Base-by-base conservation (phyloP, 2,888 invertebrate species). In the Tryphoninae sp. region DNA sequence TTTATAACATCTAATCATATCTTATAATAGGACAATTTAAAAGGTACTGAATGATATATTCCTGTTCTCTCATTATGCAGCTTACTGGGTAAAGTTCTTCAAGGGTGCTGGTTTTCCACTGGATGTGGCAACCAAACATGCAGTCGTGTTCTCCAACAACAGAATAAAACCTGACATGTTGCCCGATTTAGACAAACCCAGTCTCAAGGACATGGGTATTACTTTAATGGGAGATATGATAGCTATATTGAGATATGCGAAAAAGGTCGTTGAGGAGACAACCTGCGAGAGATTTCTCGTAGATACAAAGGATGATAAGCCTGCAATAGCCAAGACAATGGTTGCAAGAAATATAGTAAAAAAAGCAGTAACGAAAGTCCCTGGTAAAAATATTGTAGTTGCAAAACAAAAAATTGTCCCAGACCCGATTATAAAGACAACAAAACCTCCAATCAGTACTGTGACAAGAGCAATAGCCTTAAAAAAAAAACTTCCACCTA, bases 171-270 rank as follows among this genome's bases (percentile, higher is more conserved):
- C 94, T 84, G 96, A 97, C 86, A 98, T 98, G 98, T 91, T 98
- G 72, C 92, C 96, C 83, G 98, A 98, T 86, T 93, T 98, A 13
- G 97, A 96, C 86, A 97, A 97, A 88, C 97, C 98, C 86, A 96
- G 97, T 89, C 92, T 98, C 1, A 94, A 95, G 75, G 97, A 97
- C 86, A 97, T 98, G 97, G 97, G 97, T 0, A 96, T 98, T 42
- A 94, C 94, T 0, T 89, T 94, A 40, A 93, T 95, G 92, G 95
- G 95, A 1, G 95, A 95, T 86, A 93, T 95, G 86, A 95, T 95
- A 82, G 94, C 94, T 11, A 95, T 95, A 78, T 89, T 95, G 8
- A 93, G 94, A 86, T 94, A 95, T 89, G 94, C 95, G 0, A 95
- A 94, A 85, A 92, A 92, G 83, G 93, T 93, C 8, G 93, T 94